phyloP scores from a whole-genome alignment of 2,797 vertebrate genomes.

The Prunella strophiata region DNA sequence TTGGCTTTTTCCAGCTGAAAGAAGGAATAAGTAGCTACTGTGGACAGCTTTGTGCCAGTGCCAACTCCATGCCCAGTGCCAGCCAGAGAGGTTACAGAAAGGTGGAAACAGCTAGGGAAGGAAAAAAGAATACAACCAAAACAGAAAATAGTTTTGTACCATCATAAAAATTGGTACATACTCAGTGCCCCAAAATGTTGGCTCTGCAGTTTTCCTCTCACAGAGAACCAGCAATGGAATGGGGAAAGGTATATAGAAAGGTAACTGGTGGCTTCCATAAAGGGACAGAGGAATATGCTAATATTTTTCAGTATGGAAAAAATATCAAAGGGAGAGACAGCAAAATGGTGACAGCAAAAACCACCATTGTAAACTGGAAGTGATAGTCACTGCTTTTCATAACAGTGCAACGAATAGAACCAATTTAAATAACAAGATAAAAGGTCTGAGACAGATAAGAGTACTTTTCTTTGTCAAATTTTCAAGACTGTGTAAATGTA shows the following conservation, averaged over 20 bases:
- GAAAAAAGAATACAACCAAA: background rate
- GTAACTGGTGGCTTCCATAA: rapidly evolving
- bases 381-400: background rate
- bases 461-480: background rate
- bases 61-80: background rate
- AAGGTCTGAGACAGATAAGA: background rate
- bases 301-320: background rate
- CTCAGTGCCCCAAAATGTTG: background rate
- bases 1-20: background rate
- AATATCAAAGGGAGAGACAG: background rate
- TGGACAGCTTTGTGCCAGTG: background rate
- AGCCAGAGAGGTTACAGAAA: background rate
- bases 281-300: background rate
- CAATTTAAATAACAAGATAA: background rate
- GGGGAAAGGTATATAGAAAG: background rate
- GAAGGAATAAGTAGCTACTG: background rate
- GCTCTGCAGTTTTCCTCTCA: background rate
- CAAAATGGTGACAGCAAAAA: background rate
- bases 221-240: background rate
- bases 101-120: background rate
- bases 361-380: background rate
- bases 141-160: background rate
- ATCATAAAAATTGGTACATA: background rate
- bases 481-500: background rate
- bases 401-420: background rate